Conservation (phyloP, 2,113 vertebrate genomes). For the Perca flavescens region DNA sequence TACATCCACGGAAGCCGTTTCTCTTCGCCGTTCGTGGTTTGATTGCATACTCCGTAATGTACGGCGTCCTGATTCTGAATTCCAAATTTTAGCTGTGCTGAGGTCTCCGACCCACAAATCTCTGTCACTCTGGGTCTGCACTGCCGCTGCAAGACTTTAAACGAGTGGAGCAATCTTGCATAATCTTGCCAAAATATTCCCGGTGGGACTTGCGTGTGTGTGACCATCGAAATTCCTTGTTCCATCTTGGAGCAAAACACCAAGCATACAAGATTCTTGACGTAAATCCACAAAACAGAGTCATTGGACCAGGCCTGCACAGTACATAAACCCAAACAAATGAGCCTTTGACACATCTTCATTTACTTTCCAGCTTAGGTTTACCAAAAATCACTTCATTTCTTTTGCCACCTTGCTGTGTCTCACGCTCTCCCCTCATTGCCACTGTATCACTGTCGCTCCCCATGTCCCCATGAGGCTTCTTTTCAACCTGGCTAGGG, state of each 20-base stretch:
- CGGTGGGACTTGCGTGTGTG: neutral
- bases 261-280: neutral
- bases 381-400: neutral
- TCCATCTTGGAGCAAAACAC: neutral
- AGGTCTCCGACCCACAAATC: neutral
- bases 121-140: neutral
- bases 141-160: neutral
- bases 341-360: neutral
- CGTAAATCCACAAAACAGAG: neutral
- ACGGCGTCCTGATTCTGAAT: conserved; percentile 19
- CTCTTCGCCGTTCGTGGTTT: neutral
- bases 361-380: conserved; percentile 5
- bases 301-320: neutral
- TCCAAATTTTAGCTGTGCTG: neutral
- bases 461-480: conserved; percentile 30
- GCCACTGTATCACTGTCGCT: conserved; percentile 1
- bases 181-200: conserved; percentile 6
- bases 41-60: conserved; percentile 11
- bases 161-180: conserved; percentile 7
- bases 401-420: conserved; percentile 15
- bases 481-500: conserved; percentile 20
- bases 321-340: neutral
- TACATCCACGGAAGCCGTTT: conserved; percentile 25
- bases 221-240: neutral
- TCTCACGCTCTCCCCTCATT: conserved; percentile 4